phyloP scores from a whole-genome alignment of 2,888 invertebrate genomes.

The Melieria picta region DNA sequence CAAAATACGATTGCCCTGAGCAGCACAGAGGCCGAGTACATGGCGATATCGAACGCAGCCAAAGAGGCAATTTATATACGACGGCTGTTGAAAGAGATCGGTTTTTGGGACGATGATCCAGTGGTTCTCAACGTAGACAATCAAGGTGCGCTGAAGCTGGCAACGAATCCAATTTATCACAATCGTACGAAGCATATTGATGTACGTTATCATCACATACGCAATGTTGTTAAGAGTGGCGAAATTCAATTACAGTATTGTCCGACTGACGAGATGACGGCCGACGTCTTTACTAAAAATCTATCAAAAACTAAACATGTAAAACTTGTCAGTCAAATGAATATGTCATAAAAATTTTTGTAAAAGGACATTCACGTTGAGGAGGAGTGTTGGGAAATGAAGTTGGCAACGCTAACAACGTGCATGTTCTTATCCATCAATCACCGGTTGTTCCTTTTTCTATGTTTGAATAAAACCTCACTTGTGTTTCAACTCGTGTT shows the following conservation, averaged over 20 bases:
- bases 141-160: constrained; percentile 37
- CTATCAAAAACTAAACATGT: too few relatives aligned
- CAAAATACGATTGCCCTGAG: constrained; percentile 3
- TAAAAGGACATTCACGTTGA: too few relatives aligned
- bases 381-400: too few relatives aligned
- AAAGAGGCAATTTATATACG: constrained; percentile 29
- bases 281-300: constrained; percentile 6
- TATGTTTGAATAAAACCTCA: too few relatives aligned
- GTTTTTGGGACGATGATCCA: constrained; percentile 14
- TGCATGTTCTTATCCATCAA: too few relatives aligned
- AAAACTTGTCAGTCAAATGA: too few relatives aligned
- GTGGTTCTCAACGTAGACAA: constrained; percentile 23
- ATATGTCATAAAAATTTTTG: too few relatives aligned
- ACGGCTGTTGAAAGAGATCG: constrained; percentile 27
- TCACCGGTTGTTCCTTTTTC: too few relatives aligned
- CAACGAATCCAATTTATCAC: constrained; percentile 40
- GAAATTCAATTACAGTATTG: constrained; percentile 23
- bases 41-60: constrained; percentile 1
- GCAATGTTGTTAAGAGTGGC: constrained; percentile 18
- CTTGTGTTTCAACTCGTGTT: too few relatives aligned
- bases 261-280: constrained; percentile 31
- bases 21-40: constrained; percentile 4
- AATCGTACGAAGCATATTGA: constrained; percentile 37
- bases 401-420: too few relatives aligned
- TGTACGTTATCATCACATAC: constrained; percentile 26